Evolutionary conservation across 1,140 invertebrate genomes (phyloP).

Genomic region (Lethocerus indicus): DNA sequence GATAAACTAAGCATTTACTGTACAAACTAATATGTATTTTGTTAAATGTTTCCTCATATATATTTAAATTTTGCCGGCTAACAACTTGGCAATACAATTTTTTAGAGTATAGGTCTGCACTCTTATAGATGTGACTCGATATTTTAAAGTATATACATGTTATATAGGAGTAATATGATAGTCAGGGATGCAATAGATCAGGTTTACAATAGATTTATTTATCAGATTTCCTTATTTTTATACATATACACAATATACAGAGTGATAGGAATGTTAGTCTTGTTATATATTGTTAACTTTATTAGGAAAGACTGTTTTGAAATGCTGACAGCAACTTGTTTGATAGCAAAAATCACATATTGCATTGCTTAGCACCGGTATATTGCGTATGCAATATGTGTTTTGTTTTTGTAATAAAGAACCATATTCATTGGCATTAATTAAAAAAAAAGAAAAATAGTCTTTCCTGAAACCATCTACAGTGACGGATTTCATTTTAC

Average conservation of each 20-base stretch:
- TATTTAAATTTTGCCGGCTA: conserved; percentile 1
- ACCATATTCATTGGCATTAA: no score
- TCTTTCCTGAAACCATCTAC: conserved; percentile 15
- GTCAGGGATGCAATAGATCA: conserved; percentile 13
- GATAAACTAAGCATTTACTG: conserved; percentile 11
- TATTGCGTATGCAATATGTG: no score
- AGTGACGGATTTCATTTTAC: conserved; percentile 14
- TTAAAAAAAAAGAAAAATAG: no score
- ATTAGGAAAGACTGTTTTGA: conserved; percentile 14
- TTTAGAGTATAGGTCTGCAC: background rate
- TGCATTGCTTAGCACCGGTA: no score
- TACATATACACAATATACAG: conserved; percentile 9
- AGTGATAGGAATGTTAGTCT: conserved; percentile 10
- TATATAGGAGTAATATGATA: conserved; percentile 12
- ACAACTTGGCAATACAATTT: conserved; percentile 14
- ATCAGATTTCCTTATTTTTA: conserved; percentile 13
- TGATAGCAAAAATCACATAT: no score
- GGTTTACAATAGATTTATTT: no score
- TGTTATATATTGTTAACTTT: conserved; percentile 14
- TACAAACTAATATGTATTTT: conserved; percentile 14
- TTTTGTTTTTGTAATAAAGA: no score
- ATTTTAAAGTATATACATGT: background rate
- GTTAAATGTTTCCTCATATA: conserved; percentile 12
- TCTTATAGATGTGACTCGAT: conserved; percentile 1
- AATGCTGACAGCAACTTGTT: no score